These are phyloP conservation scores for Aleiodes leptofemur DNA, from an alignment of 2,888 invertebrate species.

Conservation along the genomic window DNA sequence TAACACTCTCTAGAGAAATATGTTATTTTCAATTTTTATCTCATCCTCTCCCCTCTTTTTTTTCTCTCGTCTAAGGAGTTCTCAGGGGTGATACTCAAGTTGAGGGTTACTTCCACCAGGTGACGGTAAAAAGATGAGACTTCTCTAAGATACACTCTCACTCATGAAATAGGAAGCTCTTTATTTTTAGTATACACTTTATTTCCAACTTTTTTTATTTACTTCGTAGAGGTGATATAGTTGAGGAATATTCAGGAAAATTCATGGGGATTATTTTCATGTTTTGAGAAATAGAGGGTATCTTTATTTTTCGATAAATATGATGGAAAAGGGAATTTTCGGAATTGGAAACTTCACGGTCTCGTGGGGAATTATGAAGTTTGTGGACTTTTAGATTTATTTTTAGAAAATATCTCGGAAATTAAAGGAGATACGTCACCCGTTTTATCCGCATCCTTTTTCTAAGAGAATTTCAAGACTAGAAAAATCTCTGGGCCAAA, in stretches of 20 bases:
- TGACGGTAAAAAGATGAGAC: conserved; percentile 37
- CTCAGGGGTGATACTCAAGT: conserved; percentile 31
- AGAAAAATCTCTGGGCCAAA: too few relatives aligned
- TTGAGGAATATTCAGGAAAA: not conserved
- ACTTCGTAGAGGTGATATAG: not conserved
- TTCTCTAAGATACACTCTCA: conserved; percentile 28
- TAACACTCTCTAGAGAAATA: conserved; percentile 28
- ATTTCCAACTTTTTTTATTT: not conserved
- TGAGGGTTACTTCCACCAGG: conserved; percentile 39
- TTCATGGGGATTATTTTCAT: not conserved
- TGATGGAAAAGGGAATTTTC: too few relatives aligned
- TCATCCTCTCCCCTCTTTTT: not conserved
- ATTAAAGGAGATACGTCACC: too few relatives aligned
- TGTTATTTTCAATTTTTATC: conserved; percentile 39
- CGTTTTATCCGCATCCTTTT: too few relatives aligned
- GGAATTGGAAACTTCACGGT: too few relatives aligned
- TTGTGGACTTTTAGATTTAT: too few relatives aligned
- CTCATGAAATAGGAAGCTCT: conserved; percentile 33
- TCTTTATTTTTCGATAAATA: too few relatives aligned
- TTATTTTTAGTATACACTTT: conserved; percentile 28
- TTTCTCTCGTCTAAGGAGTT: conserved; percentile 6
- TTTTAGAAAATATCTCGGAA: too few relatives aligned
- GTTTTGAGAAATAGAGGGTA: too few relatives aligned
- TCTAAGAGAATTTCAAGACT: too few relatives aligned
- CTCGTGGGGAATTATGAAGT: too few relatives aligned